phyloP scores from a whole-genome alignment of 2,797 vertebrate species.

The Micromesistius poutassou region DNA sequence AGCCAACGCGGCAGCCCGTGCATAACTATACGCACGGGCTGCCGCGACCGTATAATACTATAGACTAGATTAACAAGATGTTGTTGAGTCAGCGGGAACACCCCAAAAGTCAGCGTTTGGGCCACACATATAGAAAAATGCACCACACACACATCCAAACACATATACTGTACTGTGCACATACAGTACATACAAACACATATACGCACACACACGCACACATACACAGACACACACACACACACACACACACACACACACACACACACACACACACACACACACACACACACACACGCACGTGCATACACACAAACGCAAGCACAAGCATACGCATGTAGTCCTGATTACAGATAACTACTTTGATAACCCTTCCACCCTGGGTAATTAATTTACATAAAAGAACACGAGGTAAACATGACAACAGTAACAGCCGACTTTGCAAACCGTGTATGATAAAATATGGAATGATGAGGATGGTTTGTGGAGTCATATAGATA shows the following conservation, averaged over 20 bases:
- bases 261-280: not conserved
- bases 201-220: not conserved
- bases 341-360: constrained; percentile 1
- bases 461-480: constrained; percentile 59
- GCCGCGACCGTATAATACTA: too few relatives aligned
- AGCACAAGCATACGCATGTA: too few relatives aligned
- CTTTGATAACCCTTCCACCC: not conserved
- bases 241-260: too few relatives aligned
- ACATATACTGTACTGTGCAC: too few relatives aligned
- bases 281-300: not conserved
- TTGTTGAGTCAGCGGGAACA: constrained; percentile 72
- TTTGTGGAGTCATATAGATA: constrained; percentile 70
- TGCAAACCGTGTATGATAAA: constrained; percentile 45
- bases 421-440: constrained; percentile 11
- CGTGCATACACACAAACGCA: not conserved
- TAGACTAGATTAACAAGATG: constrained; percentile 70
- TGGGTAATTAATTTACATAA: not conserved
- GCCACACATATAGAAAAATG: not conserved
- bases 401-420: not conserved
- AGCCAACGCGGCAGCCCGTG: constrained; percentile 64
- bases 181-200: not conserved
- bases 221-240: too few relatives aligned
- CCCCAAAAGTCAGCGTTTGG: not conserved
- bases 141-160: not conserved
- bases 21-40: too few relatives aligned